Percentiles rank a stretch among this genome's conserved stretches.
Conservation (phyloP, 2,113 vertebrate genomes). For the Caloenas nicobarica region DNA sequence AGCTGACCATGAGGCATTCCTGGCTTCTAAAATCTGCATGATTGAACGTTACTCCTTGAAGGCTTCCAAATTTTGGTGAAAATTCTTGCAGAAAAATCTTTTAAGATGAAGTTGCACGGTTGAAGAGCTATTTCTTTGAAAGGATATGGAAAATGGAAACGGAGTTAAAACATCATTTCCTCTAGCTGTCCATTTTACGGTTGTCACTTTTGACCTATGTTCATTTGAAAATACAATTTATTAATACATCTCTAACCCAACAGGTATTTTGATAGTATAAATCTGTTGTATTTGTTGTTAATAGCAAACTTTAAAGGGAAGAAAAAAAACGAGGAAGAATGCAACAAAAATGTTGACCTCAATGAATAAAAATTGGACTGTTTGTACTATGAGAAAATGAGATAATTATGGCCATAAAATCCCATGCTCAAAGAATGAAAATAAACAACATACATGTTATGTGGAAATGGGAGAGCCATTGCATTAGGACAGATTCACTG, state of each 20-base stretch:
- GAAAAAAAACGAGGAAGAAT: not conserved
- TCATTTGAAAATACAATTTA: not conserved
- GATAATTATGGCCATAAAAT: conserved; percentile 30
- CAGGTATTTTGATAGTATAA: not conserved
- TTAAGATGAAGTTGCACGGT: not conserved
- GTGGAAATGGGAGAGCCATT: not conserved
- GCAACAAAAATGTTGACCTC: not conserved
- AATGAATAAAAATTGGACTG: not conserved
- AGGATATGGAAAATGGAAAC: not conserved
- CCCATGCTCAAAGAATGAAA: conserved; percentile 9
- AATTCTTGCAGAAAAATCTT: not conserved
- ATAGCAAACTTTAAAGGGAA: not conserved
- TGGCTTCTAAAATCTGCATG: not conserved
- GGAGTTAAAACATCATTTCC: not conserved
- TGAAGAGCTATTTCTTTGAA: not conserved
- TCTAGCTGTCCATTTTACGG: not conserved
- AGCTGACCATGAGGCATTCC: not conserved
- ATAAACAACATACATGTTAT: not conserved
- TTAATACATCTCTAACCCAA: not conserved
- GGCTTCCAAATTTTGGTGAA: not conserved
- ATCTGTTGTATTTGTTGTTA: not conserved
- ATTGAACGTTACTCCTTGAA: not conserved
- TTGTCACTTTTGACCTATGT: not conserved
- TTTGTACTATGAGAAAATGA: conserved; percentile 36
- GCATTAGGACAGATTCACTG: not conserved